Conservation (phyloP, 2,888 invertebrate genomes). For the Scaptomyza caliginosa region DNA sequence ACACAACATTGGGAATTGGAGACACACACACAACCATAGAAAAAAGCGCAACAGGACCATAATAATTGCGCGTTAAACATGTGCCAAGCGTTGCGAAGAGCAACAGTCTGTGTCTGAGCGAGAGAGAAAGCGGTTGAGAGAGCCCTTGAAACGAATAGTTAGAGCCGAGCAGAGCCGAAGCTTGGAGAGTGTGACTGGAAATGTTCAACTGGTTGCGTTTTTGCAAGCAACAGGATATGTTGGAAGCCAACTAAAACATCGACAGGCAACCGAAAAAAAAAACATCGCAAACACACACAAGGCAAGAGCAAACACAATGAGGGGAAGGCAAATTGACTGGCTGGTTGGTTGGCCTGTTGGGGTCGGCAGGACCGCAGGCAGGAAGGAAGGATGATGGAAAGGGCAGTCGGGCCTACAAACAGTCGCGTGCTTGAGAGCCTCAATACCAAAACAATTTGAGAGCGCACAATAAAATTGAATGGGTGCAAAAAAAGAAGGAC, state of each 20-base stretch:
- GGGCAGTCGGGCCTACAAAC: conserved; percentile 43
- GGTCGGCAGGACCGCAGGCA: conserved; percentile 11
- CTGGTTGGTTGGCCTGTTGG: conserved; percentile 16
- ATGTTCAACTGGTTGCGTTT: conserved; percentile 77
- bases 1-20: conserved; percentile 21
- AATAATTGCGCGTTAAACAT: conserved; percentile 79
- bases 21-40: conserved; percentile 35
- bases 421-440: conserved; percentile 77
- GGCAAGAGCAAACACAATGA: conserved; percentile 25
- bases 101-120: conserved; percentile 46
- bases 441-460: conserved; percentile 79
- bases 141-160: conserved; percentile 4
- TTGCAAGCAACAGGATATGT: conserved; percentile 76
- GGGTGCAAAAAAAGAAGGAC: conserved; percentile 54
- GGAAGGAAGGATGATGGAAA: neutral
- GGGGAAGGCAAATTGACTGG: conserved; percentile 36
- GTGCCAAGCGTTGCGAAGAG: conserved; percentile 62
- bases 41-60: conserved; percentile 78
- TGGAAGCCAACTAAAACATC: conserved; percentile 74
- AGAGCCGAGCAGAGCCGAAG: conserved; percentile 46
- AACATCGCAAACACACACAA: conserved; percentile 56
- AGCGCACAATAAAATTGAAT: conserved; percentile 78
- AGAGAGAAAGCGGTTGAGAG: neutral
- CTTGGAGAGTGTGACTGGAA: conserved; percentile 62
- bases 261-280: conserved; percentile 42